Conservation (phyloP, 1,140 invertebrate species). For the Drosophila baimaii region DNA sequence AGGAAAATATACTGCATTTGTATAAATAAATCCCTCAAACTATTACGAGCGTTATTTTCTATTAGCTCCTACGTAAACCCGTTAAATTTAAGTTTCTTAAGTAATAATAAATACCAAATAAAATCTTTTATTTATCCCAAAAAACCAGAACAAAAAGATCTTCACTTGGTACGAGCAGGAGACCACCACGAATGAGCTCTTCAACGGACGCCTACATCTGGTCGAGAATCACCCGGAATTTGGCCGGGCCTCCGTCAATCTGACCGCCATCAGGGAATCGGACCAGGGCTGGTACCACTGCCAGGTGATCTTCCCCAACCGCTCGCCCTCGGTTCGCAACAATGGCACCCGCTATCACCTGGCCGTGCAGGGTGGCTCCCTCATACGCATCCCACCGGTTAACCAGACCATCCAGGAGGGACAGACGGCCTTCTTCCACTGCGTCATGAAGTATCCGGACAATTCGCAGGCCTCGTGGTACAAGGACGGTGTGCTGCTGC, state of each 20-base stretch:
- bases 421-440: slow-evolving; percentile 92
- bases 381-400: slow-evolving; percentile 89
- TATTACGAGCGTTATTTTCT: too few species aligned
- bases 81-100: neutral
- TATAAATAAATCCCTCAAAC: too few species aligned
- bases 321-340: slow-evolving; percentile 91
- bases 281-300: slow-evolving; percentile 97
- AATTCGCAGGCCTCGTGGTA: slow-evolving; percentile 88
- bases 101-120: neutral
- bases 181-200: slow-evolving; percentile 89
- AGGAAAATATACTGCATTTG: too few species aligned
- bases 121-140: neutral
- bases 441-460: slow-evolving; percentile 89
- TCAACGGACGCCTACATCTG: slow-evolving; percentile 89
- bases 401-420: slow-evolving; percentile 95
- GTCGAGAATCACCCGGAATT: slow-evolving; percentile 86
- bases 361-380: slow-evolving; percentile 88
- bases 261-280: slow-evolving; percentile 94
- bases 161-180: slow-evolving; percentile 93
- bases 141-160: slow-evolving; percentile 87
- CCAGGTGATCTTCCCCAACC: slow-evolving; percentile 93
- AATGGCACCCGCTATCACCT: slow-evolving; percentile 96
- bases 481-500: slow-evolving; percentile 88
- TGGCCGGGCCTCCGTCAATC: slow-evolving; percentile 93
- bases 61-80: neutral